Percentiles rank a stretch among this genome's conserved stretches.
Conservation (phyloP, 2,113 vertebrate species). For the Rhea pennata region DNA sequence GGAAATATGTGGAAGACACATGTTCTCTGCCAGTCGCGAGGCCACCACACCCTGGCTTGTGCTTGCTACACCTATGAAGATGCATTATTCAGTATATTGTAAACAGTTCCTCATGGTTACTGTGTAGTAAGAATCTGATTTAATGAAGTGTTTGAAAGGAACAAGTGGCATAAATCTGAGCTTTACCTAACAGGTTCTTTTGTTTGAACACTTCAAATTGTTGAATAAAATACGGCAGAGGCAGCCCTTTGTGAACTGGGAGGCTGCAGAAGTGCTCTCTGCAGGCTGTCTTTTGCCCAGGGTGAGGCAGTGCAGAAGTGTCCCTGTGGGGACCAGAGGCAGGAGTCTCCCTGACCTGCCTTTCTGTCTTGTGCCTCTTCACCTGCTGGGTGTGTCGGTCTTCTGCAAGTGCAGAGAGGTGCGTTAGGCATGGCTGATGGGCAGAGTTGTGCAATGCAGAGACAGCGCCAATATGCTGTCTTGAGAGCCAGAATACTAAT, state of each 20-base stretch:
- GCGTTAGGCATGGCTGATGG: not conserved
- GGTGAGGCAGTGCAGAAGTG: not conserved
- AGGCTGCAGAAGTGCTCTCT: not conserved
- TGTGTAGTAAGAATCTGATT: not conserved
- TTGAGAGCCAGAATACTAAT: not conserved
- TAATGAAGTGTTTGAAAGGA: not conserved
- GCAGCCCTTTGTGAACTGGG: not conserved
- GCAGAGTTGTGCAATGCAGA: not conserved
- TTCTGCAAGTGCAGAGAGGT: not conserved
- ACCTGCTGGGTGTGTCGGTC: rapidly evolving
- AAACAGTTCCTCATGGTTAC: constrained; percentile 19
- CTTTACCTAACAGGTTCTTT: not conserved
- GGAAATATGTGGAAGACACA: constrained; percentile 45
- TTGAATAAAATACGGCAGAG: not conserved
- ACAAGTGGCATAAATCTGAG: not conserved
- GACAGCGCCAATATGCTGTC: not conserved
- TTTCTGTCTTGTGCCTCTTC: not conserved
- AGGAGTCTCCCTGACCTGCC: not conserved
- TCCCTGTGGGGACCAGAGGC: not conserved
- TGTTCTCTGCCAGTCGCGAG: not conserved
- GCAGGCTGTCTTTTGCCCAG: not conserved
- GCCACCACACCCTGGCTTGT: not conserved
- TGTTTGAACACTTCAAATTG: not conserved
- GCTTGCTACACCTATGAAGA: not conserved
- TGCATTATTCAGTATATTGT: not conserved